Evolutionary conservation across 2,888 invertebrate species (phyloP).

Genomic region (Hypomecis punctinalis): DNA sequence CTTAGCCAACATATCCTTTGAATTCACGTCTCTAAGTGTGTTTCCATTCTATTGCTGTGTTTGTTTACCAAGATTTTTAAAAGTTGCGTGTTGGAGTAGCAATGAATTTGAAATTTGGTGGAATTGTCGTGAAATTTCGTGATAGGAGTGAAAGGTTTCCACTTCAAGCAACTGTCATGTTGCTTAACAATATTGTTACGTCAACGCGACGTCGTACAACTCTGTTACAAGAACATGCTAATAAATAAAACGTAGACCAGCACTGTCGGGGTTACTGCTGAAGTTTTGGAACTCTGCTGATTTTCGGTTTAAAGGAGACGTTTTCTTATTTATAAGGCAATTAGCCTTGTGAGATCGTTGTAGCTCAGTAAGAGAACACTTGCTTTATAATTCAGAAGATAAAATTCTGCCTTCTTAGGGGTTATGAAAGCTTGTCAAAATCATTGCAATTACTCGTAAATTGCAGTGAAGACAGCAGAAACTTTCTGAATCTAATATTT

Average conservation of each 20-base stretch:
- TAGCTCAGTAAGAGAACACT: neutral
- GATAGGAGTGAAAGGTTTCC: slow-evolving; percentile 4
- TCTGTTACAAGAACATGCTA: slow-evolving; percentile 25
- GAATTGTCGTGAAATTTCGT: slow-evolving; percentile 1
- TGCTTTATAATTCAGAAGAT: neutral
- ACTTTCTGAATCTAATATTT: too few relatives aligned
- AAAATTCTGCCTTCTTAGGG: neutral
- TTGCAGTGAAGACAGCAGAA: too few relatives aligned
- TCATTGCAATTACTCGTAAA: too few relatives aligned
- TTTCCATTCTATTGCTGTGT: slow-evolving; percentile 5
- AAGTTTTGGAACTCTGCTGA: slow-evolving; percentile 25
- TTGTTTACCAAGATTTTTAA: neutral
- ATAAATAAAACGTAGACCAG: slow-evolving; percentile 27
- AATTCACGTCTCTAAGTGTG: neutral
- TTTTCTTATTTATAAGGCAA: slow-evolving; percentile 1
- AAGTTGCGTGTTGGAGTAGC: neutral
- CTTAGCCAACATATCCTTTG: slow-evolving; percentile 2
- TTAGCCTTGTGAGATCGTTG: neutral
- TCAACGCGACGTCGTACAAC: slow-evolving; percentile 22
- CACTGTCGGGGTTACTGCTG: slow-evolving; percentile 13
- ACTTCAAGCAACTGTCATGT: slow-evolving; percentile 26
- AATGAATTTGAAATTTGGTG: neutral
- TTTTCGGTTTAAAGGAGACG: slow-evolving; percentile 11
- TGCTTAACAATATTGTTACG: slow-evolving; percentile 31
- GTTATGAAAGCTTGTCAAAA: too few relatives aligned